Percentiles rank a stretch among this genome's conserved stretches.
Evolutionary conservation across 2,113 vertebrate species (phyloP).

Genomic region (Ptilorrhoa leucosticta): DNA sequence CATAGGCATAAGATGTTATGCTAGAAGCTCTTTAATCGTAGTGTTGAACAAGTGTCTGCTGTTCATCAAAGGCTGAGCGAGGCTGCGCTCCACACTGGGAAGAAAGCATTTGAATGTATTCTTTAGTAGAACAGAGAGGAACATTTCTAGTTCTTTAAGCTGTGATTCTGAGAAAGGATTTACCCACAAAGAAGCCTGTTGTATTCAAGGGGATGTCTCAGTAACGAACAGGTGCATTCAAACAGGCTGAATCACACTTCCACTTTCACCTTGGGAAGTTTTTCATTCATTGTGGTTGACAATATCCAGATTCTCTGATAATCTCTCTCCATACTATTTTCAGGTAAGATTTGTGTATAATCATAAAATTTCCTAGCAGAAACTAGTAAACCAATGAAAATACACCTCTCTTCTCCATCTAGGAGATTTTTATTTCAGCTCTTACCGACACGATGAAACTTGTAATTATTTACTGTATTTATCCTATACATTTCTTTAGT

Average conservation of each 20-base stretch:
- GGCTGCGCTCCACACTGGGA: neutral
- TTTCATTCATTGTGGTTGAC: neutral
- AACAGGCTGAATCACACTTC: neutral
- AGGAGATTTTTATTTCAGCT: neutral
- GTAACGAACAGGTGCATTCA: neutral
- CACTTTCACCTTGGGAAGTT: neutral
- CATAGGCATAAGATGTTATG: neutral
- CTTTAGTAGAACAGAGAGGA: neutral
- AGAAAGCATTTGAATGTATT: neutral
- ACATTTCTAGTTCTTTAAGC: neutral
- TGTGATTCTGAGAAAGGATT: neutral
- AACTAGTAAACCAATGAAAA: neutral
- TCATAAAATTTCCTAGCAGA: neutral
- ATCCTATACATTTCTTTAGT: neutral
- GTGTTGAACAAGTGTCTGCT: conserved; percentile 31
- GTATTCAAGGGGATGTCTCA: neutral
- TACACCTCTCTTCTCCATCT: neutral
- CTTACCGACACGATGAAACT: neutral
- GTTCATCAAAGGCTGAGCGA: conserved; percentile 1
- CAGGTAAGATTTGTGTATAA: neutral
- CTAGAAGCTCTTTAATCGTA: neutral
- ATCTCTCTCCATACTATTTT: neutral
- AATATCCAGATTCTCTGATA: neutral
- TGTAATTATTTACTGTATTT: neutral
- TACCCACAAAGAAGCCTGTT: neutral